Evolutionary conservation across 2,797 vertebrate species (phyloP), one percentile per base, ranked within the genome.

Genomic region (Thunnus albacares): DNA sequence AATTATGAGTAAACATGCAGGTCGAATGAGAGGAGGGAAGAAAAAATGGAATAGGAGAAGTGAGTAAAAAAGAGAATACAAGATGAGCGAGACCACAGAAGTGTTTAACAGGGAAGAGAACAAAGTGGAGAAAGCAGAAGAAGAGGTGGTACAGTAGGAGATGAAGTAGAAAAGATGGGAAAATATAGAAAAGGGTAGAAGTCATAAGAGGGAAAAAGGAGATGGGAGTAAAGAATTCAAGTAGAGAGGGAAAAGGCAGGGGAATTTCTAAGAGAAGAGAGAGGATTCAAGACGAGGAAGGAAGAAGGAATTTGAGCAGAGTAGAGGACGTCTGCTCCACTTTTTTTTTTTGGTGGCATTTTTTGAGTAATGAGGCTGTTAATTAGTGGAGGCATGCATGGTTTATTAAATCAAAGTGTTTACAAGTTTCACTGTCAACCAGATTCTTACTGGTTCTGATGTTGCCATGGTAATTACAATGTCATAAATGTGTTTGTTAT

Each of bases 401-500:
- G 85, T 92, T 95, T 94, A 95, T 96, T 94, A 90, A 95, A 96
- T 95, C 92, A 93, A 93, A 93, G 86, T 94, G 92, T 95, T 95
- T 94, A 94, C 94, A 93, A 92, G 91, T 92, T 90, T 84, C 78
- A 87, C 92, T 87, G 93, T 94, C 95, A 90, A 61, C 78, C 82
- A 88, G 81, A 91, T 94, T 93, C 82, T 79, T 81, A 75, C 87
- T 75, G 87, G 85, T 83, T 68, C 67, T 88, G 84, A 89, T 86
- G 89, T 91, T 92, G 82, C 90, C 77, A 89, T 91, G 86, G 91
- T 73, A 82, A 87, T 89, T 85, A 65, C 26, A 57, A 51, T 71
- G 35, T 82, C 49, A 62, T 74, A 69, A 85, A 78, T 76, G 56
- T 58, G 53, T 73, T 68, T 63, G 20, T 83, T 79, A 76, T 81